Percentiles rank a stretch among this genome's conserved stretches.
Evolutionary conservation across 2,113 vertebrate genomes (phyloP).

Genomic region (Oreochromis spilurus): DNA sequence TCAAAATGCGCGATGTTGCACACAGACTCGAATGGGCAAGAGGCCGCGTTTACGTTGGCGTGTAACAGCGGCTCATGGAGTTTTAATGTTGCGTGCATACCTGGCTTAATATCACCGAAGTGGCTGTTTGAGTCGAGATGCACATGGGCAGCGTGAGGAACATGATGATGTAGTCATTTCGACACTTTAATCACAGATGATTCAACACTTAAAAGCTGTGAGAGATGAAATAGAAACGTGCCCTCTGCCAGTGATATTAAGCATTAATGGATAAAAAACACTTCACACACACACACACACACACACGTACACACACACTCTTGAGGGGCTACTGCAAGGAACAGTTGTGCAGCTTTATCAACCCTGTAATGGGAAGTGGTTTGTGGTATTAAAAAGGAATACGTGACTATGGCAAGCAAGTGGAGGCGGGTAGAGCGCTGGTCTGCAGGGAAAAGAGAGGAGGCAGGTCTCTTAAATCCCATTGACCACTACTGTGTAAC

Average conservation of each 20-base stretch:
- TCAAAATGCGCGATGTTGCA: neutral
- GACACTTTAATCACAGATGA: slow-evolving; percentile 40
- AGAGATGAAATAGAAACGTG: slow-evolving; percentile 24
- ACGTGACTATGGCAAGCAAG: slow-evolving; percentile 11
- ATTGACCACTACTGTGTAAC: slow-evolving; percentile 4
- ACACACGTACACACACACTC: neutral
- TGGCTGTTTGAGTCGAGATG: neutral
- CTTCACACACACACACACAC: neutral
- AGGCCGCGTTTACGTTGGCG: slow-evolving; percentile 6
- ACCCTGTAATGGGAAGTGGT: slow-evolving; percentile 47
- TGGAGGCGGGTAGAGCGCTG: neutral
- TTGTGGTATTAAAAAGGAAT: slow-evolving; percentile 46
- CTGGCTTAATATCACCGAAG: neutral
- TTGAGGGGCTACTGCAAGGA: slow-evolving; percentile 11
- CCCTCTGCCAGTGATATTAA: slow-evolving; percentile 18
- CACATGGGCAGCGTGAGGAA: neutral
- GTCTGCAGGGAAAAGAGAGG: neutral
- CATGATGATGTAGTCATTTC: neutral
- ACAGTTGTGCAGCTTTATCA: slow-evolving; percentile 41
- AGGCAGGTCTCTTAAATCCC: neutral
- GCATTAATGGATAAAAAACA: slow-evolving; percentile 25
- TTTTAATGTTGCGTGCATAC: neutral
- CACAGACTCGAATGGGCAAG: neutral
- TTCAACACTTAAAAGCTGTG: slow-evolving; percentile 19
- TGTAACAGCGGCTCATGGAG: neutral